Evolutionary conservation across 2,113 vertebrate genomes (phyloP).

Genomic region (Triplophysa dalaica): DNA sequence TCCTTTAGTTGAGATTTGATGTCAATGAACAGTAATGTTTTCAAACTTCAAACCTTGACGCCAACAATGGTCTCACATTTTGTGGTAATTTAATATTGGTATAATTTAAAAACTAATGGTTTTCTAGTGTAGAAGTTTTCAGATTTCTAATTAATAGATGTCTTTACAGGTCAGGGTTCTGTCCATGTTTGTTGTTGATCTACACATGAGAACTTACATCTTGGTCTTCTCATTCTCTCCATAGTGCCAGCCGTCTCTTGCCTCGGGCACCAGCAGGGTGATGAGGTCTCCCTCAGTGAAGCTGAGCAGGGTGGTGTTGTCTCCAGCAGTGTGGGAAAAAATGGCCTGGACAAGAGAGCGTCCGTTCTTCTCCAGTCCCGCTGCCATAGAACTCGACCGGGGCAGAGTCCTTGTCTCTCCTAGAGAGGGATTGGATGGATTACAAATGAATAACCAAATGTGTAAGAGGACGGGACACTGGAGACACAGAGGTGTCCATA

Average conservation of each 20-base stretch:
- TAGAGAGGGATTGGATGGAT: constrained; percentile 56
- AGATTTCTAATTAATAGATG: no score
- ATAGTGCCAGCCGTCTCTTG: constrained; percentile 96
- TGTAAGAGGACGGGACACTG: no score
- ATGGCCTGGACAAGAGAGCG: constrained; percentile 92
- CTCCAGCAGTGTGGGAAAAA: constrained; percentile 93
- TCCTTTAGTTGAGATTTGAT: no score
- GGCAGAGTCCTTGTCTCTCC: constrained; percentile 96
- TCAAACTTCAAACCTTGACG: no score
- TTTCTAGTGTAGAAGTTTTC: no score
- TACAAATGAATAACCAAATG: no score
- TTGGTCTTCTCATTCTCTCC: constrained; percentile 98
- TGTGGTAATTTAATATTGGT: no score
- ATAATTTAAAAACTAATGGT: no score
- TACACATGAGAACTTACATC: constrained; percentile 73
- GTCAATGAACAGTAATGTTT: no score
- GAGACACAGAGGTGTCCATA: no score
- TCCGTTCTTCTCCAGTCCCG: constrained; percentile 93
- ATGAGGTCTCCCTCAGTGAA: constrained; percentile 96
- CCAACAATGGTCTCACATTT: no score
- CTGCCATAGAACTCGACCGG: constrained; percentile 96
- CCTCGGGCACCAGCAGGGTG: constrained; percentile 94
- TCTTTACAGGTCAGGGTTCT: not conserved
- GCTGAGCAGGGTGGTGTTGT: constrained; percentile 94
- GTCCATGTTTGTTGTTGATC: not conserved